These are phyloP conservation scores for Cheirogaleus medius DNA, from an alignment of 2,113 vertebrate genomes.

Conservation along the genomic window DNA sequence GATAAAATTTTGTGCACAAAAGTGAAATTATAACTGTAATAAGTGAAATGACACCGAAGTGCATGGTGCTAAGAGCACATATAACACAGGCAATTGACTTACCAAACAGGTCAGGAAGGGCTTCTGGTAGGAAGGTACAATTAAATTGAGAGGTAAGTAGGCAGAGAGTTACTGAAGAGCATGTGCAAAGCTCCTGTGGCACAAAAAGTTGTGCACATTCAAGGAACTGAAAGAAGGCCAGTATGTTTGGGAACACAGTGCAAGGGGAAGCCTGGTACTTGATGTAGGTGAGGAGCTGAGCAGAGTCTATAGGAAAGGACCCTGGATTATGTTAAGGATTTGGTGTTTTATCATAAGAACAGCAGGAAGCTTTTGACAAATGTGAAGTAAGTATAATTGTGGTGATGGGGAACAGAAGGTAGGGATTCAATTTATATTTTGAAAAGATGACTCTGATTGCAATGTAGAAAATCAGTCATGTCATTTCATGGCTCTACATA, in stretches of 20 bases:
- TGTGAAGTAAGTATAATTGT: neutral
- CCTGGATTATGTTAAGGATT: neutral
- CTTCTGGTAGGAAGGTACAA: neutral
- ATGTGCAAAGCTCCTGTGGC: neutral
- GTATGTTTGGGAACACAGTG: neutral
- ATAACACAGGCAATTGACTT: neutral
- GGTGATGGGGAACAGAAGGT: neutral
- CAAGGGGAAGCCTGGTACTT: no score
- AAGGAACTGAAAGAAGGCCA: neutral
- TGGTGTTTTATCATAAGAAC: neutral
- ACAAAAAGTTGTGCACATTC: neutral
- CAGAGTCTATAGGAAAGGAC: neutral
- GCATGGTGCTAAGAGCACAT: neutral
- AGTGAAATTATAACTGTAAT: neutral
- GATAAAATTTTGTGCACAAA: neutral
- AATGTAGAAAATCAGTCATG: rapidly evolving
- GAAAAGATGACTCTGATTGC: neutral
- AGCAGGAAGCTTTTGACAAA: neutral
- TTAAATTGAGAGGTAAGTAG: neutral
- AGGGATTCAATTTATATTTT: neutral
- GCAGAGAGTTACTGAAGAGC: neutral
- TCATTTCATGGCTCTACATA: neutral
- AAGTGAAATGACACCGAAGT: neutral
- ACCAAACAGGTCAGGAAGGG: neutral
- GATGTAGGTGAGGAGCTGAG: neutral